Conservation (phyloP, 2,888 invertebrate genomes). For the Doris montereyensis region DNA sequence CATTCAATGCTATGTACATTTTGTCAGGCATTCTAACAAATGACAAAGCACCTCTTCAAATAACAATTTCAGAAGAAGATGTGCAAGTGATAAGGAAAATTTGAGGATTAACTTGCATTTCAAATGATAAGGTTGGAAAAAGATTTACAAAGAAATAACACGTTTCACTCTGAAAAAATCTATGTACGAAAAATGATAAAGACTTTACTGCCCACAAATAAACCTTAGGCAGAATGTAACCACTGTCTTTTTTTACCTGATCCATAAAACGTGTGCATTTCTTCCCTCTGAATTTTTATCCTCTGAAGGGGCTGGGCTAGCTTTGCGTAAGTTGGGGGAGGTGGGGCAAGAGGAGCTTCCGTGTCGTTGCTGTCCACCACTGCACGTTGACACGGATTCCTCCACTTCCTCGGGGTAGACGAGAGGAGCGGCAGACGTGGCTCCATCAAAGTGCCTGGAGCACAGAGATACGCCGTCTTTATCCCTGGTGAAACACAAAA, state of each 20-base stretch:
- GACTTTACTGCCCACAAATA: no score
- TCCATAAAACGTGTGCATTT: slow-evolving; percentile 42
- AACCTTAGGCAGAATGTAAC: no score
- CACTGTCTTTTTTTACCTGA: slow-evolving; percentile 14
- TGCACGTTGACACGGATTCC: background rate
- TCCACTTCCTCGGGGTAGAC: slow-evolving; percentile 22
- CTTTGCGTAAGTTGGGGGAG: slow-evolving; percentile 33
- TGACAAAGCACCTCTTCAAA: no score
- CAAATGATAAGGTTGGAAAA: no score
- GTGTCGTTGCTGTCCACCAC: slow-evolving; percentile 12
- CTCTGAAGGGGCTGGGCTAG: slow-evolving; percentile 37
- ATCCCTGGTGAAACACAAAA: slow-evolving; percentile 48
- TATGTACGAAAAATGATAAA: no score
- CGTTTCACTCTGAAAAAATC: no score
- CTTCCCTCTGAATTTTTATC: slow-evolving; percentile 33
- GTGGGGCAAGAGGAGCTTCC: slow-evolving; percentile 37
- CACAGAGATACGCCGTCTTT: slow-evolving; percentile 52
- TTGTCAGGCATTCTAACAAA: no score
- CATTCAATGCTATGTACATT: no score
- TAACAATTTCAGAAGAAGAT: no score
- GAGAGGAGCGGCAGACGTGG: slow-evolving; percentile 22
- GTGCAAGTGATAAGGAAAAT: no score
- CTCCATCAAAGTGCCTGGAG: slow-evolving; percentile 47
- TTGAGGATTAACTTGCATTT: no score
- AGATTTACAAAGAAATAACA: no score